Evolutionary conservation across 2,113 vertebrate species (phyloP).

Genomic region (Serinus canaria): DNA sequence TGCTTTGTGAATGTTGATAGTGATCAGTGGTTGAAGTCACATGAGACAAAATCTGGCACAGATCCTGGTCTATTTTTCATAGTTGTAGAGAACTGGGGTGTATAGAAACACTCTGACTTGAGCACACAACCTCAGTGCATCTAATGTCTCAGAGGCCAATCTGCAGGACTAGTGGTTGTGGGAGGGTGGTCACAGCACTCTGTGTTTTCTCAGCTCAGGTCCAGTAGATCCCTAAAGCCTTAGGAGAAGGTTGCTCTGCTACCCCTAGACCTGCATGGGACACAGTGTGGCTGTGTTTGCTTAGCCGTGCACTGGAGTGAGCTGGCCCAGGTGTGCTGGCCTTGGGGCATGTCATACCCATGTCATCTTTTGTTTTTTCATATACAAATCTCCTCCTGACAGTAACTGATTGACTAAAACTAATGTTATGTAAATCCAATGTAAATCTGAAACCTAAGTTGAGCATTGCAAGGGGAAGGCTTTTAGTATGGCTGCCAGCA

Average conservation of each 20-base stretch:
- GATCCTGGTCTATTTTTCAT: not conserved
- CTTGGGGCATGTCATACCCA: not conserved
- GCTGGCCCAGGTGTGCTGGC: not conserved
- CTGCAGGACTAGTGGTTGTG: not conserved
- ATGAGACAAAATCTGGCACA: not conserved
- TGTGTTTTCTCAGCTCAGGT: not conserved
- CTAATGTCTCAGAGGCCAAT: not conserved
- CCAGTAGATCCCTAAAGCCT: not conserved
- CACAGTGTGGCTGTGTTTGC: not conserved
- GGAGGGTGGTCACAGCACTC: not conserved
- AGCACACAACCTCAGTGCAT: not conserved
- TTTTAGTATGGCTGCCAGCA: fast-evolving
- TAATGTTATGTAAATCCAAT: not conserved
- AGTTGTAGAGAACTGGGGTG: not conserved
- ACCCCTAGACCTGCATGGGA: not conserved
- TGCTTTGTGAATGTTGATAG: not conserved
- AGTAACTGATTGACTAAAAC: not conserved
- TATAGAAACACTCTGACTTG: not conserved
- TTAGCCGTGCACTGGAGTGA: not conserved
- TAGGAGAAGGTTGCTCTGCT: not conserved
- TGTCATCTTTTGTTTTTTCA: not conserved
- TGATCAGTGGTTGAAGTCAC: not conserved
- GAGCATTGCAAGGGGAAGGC: not conserved
- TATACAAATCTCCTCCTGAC: not conserved
- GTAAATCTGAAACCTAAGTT: not conserved